These are phyloP conservation scores for Ecliptopera silaceata DNA, from an alignment of 2,888 invertebrate genomes.

Conservation along the genomic window DNA sequence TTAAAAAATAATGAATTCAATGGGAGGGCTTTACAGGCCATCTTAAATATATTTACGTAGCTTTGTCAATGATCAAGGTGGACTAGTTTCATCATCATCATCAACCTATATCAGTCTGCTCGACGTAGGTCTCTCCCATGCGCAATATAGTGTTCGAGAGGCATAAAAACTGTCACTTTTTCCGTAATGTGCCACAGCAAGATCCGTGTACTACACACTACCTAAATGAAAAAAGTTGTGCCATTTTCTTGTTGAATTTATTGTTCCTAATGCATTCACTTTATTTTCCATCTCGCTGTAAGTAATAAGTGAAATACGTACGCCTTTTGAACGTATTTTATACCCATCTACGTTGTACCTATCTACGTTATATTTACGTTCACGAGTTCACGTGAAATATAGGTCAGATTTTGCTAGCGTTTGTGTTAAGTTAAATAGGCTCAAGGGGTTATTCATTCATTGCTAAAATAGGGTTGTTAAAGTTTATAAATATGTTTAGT, in stretches of 20 bases:
- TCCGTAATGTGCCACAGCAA: background rate
- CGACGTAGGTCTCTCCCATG: no score
- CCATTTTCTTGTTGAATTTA: slow-evolving; percentile 50
- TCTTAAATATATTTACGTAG: no score
- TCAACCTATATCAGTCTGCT: no score
- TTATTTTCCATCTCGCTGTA: slow-evolving; percentile 33
- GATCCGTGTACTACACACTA: slow-evolving; percentile 4
- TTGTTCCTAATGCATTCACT: slow-evolving; percentile 55
- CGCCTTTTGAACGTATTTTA: slow-evolving; percentile 34
- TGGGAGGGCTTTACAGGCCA: no score
- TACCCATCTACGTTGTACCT: slow-evolving; percentile 31
- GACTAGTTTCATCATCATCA: no score
- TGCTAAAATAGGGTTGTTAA: no score
- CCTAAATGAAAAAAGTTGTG: slow-evolving; percentile 45
- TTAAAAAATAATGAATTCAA: no score
- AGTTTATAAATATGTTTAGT: no score
- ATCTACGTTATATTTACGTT: slow-evolving; percentile 28
- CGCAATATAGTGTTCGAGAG: no score
- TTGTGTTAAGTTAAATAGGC: slow-evolving; percentile 16
- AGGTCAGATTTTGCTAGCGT: slow-evolving; percentile 40
- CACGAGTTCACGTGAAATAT: slow-evolving; percentile 44
- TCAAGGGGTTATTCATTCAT: no score
- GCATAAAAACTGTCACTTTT: no score
- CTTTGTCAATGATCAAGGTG: no score
- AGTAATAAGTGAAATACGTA: slow-evolving; percentile 43